Percentiles rank a stretch among this genome's conserved stretches.
phyloP scores from a whole-genome alignment of 2,888 invertebrate species.

The Gandaritis pyraliata region DNA sequence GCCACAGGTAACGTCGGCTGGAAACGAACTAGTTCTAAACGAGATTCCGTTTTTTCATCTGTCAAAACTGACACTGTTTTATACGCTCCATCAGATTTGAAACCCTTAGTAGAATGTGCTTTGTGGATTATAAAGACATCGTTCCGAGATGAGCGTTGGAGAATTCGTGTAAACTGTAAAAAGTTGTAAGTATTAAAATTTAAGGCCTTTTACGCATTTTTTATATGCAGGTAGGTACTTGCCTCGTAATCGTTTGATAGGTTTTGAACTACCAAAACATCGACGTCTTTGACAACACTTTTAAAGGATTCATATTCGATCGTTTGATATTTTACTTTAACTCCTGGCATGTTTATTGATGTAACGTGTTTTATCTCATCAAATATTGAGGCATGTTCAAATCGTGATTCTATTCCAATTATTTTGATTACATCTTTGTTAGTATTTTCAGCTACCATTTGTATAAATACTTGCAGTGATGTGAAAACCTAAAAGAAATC shows the following conservation, averaged over 20 bases:
- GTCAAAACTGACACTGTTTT: conserved; percentile 23
- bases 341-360: conserved; percentile 22
- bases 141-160: conserved; percentile 9
- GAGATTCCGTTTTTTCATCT: conserved; percentile 23
- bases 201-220: no score
- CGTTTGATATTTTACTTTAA: conserved; percentile 38
- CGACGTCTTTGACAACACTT: conserved; percentile 25
- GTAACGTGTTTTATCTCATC: conserved; percentile 33
- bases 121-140: conserved; percentile 26
- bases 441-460: conserved; percentile 51
- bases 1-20: conserved; percentile 17
- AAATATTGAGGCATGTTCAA: conserved; percentile 29
- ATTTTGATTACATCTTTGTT: conserved; percentile 42
- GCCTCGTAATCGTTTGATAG: conserved; percentile 42
- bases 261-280: conserved; percentile 44
- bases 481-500: conserved; percentile 35
- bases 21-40: conserved; percentile 44
- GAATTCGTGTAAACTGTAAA: conserved; percentile 27
- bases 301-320: conserved; percentile 25
- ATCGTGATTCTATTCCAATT: conserved; percentile 36
- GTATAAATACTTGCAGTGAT: conserved; percentile 45
- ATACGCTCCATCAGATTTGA: conserved; percentile 2
- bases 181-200: neutral
- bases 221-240: conserved; percentile 17
- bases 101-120: neutral